These are phyloP conservation scores for Entomyzon cyanotis DNA, from an alignment of 2,113 vertebrate genomes.

Conservation along the genomic window DNA sequence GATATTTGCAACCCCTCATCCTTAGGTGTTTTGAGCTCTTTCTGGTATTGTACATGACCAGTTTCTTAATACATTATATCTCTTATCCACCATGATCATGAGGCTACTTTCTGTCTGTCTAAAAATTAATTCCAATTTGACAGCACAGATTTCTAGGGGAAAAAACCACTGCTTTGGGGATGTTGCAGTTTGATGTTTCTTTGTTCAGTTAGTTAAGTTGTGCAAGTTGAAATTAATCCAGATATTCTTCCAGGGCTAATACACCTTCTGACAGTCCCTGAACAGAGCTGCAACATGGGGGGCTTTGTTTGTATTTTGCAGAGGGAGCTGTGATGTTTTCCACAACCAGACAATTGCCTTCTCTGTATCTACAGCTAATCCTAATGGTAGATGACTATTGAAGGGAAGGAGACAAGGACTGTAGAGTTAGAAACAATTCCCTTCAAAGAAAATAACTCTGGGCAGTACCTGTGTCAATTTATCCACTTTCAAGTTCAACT, in stretches of 20 bases:
- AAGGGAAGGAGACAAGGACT: background rate
- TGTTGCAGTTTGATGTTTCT: background rate
- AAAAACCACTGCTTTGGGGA: background rate
- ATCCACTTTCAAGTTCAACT: background rate
- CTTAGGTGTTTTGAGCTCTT: background rate
- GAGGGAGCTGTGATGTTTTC: background rate
- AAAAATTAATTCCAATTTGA: background rate
- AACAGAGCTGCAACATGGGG: fast-evolving
- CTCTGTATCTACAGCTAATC: background rate
- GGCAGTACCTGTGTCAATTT: background rate
- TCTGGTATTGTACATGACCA: background rate
- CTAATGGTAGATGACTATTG: background rate
- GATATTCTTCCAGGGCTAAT: background rate
- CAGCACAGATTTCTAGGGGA: background rate
- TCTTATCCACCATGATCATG: background rate
- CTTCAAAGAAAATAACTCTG: background rate
- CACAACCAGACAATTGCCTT: background rate
- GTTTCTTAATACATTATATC: background rate
- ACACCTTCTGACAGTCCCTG: background rate
- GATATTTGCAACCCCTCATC: background rate
- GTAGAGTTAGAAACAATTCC: background rate
- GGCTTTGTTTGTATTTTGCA: background rate
- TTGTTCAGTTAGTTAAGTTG: background rate
- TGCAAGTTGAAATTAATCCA: background rate
- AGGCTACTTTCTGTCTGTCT: background rate